These are phyloP conservation scores for Polylopha cassiicola DNA, from an alignment of 2,888 invertebrate species.

Conservation along the genomic window DNA sequence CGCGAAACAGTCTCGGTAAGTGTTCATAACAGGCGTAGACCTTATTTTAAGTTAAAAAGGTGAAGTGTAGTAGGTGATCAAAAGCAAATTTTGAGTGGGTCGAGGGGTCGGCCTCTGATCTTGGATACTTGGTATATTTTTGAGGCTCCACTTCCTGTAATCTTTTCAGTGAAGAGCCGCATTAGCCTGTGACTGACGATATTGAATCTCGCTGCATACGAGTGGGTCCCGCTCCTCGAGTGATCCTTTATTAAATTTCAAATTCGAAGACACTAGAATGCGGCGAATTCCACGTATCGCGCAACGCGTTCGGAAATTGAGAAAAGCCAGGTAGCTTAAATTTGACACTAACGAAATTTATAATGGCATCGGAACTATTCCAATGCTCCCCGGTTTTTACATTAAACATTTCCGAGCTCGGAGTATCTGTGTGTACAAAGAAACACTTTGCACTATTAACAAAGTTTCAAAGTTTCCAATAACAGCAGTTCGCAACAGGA, in stretches of 20 bases:
- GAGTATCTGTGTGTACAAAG: no score
- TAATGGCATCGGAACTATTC: no score
- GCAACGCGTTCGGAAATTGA: conserved; percentile 6
- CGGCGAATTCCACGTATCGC: conserved; percentile 1
- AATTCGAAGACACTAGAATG: conserved; percentile 14
- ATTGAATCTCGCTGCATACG: conserved; percentile 34
- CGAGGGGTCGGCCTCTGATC: conserved; percentile 38
- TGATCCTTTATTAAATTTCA: conserved; percentile 27
- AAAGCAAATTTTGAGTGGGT: conserved; percentile 35
- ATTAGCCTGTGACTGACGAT: conserved; percentile 31
- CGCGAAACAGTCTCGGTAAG: conserved; percentile 13
- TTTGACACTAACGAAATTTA: conserved; percentile 8
- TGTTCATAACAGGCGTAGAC: conserved; percentile 25
- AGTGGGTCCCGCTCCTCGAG: conserved; percentile 18
- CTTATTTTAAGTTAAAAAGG: conserved; percentile 35
- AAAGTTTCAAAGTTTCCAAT: no score
- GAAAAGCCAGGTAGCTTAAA: conserved; percentile 10
- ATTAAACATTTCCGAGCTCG: no score
- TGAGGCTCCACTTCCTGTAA: conserved; percentile 29
- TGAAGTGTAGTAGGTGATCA: conserved; percentile 34
- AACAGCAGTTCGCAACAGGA: conserved; percentile 3
- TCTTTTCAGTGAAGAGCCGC: conserved; percentile 31
- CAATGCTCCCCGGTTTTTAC: no score
- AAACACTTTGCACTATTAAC: no score
- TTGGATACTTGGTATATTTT: conserved; percentile 32